Percentiles rank a stretch among this genome's conserved stretches.
phyloP scores from a whole-genome alignment of 1,140 invertebrate species.

The Pseudachorutes palmiensis region DNA sequence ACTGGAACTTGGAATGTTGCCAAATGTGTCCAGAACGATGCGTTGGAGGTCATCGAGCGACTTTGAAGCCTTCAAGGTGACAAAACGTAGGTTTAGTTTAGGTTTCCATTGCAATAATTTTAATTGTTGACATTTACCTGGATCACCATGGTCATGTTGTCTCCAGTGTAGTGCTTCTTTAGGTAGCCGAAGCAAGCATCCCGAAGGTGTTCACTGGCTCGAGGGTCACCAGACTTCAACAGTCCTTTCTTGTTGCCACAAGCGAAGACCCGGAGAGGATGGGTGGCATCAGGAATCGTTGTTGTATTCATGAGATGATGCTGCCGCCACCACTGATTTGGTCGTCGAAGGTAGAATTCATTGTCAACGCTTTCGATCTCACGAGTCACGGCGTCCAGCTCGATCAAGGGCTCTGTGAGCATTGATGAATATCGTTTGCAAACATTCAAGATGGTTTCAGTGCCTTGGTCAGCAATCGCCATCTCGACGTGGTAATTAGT shows the following conservation, averaged over 20 bases:
- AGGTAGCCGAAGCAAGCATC: not conserved
- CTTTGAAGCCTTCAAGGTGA: not conserved
- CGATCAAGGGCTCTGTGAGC: not conserved
- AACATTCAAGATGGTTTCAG: not conserved
- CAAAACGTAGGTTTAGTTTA: not conserved
- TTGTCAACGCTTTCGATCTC: conserved; percentile 16
- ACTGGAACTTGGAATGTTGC: not conserved
- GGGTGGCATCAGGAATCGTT: not conserved
- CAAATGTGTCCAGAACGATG: not conserved
- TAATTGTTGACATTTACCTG: not conserved
- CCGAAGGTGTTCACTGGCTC: not conserved
- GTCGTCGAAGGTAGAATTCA: not conserved
- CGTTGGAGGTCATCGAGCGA: not conserved
- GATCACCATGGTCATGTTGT: not conserved
- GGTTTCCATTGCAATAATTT: not conserved
- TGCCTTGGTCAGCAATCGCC: not conserved
- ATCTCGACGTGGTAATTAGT: conserved; percentile 5
- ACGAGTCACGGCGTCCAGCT: not conserved
- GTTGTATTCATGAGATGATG: not conserved
- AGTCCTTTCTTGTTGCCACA: not conserved
- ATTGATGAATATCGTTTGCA: not conserved
- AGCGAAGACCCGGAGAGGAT: not conserved
- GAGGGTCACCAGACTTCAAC: too few relatives aligned
- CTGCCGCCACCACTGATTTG: not conserved
- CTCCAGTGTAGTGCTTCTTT: not conserved